Conservation (phyloP, 2,797 vertebrate genomes). For the Pogoniulus pusillus region DNA sequence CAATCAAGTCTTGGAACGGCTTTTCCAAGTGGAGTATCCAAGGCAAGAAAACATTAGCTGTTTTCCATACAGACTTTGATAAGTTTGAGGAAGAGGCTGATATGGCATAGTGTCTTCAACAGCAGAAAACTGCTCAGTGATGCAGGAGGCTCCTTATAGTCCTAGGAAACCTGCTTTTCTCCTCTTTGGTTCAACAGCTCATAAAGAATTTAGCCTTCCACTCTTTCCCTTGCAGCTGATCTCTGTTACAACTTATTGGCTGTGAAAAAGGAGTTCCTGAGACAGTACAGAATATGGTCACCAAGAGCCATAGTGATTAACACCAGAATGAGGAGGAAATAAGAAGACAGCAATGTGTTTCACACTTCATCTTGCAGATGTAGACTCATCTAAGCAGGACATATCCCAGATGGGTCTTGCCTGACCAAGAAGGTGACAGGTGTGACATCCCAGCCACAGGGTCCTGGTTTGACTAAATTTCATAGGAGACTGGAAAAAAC, state of each 20-base stretch:
- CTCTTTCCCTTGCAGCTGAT: conserved; percentile 44
- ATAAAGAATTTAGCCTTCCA: conserved; percentile 49
- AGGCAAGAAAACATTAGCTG: neutral
- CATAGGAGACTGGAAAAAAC: neutral
- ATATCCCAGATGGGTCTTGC: neutral
- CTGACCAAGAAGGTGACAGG: neutral
- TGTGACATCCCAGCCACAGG: neutral
- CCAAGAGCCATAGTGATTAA: conserved; percentile 34
- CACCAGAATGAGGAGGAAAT: conserved; percentile 25
- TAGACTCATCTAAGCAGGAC: neutral
- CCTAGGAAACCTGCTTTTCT: neutral
- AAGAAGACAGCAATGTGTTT: conserved; percentile 3
- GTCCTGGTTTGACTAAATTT: neutral
- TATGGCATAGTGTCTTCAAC: neutral
- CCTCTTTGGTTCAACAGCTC: conserved; percentile 42
- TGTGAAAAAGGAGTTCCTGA: conserved; percentile 56
- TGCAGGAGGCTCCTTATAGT: neutral
- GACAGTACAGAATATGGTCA: conserved; percentile 38
- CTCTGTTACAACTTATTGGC: conserved; percentile 47
- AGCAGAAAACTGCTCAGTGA: neutral
- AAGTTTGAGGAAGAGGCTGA: neutral
- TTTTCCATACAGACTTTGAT: neutral
- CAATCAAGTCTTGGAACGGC: neutral
- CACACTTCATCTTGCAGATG: conserved; percentile 18
- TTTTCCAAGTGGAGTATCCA: neutral